Base-by-base conservation (phyloP, 1,140 invertebrate species). In the Achatina immaculata region DNA sequence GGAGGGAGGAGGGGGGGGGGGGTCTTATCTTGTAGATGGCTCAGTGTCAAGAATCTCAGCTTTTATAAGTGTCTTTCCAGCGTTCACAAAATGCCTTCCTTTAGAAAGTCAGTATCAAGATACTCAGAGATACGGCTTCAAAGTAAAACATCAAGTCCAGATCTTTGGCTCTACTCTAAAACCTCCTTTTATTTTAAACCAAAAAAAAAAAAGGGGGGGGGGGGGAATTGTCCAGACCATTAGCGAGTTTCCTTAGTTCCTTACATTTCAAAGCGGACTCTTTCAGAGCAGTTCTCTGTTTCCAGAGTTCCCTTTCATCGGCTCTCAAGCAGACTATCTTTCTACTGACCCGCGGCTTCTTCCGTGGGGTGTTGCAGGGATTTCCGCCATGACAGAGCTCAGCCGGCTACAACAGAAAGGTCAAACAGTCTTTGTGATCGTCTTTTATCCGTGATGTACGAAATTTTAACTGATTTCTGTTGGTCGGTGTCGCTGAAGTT, bases 181-280 rank as follows among this genome's bases (percentile, higher is more conserved):
- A 31, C 16, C 58, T 28, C 45, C 19, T 62, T n/a, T n/a, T n/a
- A n/a, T n/a, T n/a, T n/a, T n/a, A n/a, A n/a, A n/a, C n/a, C n/a
- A n/a, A n/a, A n/a, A n/a, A n/a, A 62, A 34, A 62, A 62, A 62
- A n/a, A 62, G 58, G 58, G n/a, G n/a, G n/a, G n/a, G n/a, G n/a
- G n/a, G n/a, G n/a, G n/a, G n/a, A n/a, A n/a, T n/a, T 62, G 58
- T 62, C 58, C 58, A 28, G 2, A 62, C 58, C 58, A 62, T 62
- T 62, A 62, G 58, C 31, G 58, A 55, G 11, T 62, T 55, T 34
- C 58, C 28, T 28, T 6, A 4, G n/a, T 62, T 6, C 6, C 28
- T 62, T 62, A 62, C 58, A 62, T 62, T 62, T 62, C 58, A 62
- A 62, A 62, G 58, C n/a, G 1, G 58, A n/a, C 28, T 62, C 7